Evolutionary conservation across 1,140 invertebrate genomes (phyloP).

Genomic region (Drosophila suzukii): DNA sequence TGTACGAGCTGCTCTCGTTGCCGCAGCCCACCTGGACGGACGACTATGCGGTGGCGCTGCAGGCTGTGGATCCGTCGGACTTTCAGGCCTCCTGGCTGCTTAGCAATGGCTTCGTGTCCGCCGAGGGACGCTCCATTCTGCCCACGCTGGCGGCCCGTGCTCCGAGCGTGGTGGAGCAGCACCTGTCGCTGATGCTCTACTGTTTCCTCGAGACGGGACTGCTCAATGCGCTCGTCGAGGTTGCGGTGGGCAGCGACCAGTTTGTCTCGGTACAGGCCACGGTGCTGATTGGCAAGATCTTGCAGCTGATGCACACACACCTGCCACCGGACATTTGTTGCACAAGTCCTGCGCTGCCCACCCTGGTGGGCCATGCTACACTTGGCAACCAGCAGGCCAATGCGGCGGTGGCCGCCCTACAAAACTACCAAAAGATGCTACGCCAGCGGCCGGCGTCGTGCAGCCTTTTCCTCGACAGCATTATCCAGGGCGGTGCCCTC

Average conservation of each 20-base stretch:
- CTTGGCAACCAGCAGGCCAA: conserved; percentile 91
- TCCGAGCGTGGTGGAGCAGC: conserved; percentile 95
- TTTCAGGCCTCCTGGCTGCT: conserved; percentile 93
- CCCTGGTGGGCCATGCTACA: conserved; percentile 91
- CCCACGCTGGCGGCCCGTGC: conserved; percentile 92
- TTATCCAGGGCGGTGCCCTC: conserved; percentile 86
- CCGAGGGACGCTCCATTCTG: conserved; percentile 93
- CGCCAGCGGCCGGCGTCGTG: conserved; percentile 91
- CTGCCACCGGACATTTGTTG: conserved; percentile 94
- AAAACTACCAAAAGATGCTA: conserved; percentile 91
- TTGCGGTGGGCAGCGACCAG: conserved; percentile 94
- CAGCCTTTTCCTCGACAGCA: conserved; percentile 93
- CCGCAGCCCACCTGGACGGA: conserved; percentile 95
- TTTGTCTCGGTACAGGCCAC: conserved; percentile 96
- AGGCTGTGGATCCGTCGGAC: conserved; percentile 93
- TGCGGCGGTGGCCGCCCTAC: conserved; percentile 91
- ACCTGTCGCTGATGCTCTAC: conserved; percentile 94
- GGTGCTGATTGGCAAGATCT: conserved; percentile 93
- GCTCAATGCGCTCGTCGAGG: conserved; percentile 94
- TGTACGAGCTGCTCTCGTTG: conserved; percentile 95
- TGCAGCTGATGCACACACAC: conserved; percentile 93
- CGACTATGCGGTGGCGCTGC: conserved; percentile 93
- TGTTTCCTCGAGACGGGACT: conserved; percentile 94
- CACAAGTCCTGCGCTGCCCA: conserved; percentile 92
- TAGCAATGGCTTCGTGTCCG: conserved; percentile 95